Evolutionary conservation across 2,797 vertebrate species (phyloP), one percentile per base, ranked within the genome.

Genomic region (Epinephelus awoara): DNA sequence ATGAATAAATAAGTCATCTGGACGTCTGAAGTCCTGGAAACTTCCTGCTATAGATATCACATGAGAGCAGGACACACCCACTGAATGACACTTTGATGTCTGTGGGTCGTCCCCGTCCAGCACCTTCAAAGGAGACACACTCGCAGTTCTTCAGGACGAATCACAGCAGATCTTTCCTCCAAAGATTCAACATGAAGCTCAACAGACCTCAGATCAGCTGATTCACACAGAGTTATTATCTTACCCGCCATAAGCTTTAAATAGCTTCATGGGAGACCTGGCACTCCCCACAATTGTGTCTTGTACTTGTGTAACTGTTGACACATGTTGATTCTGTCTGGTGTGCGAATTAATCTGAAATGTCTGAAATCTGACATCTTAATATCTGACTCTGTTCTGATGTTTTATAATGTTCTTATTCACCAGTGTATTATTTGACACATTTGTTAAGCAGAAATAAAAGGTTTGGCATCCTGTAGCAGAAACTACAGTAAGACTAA

Each of bases 41-140:
- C 74, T 59, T 70, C 72, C 51, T 8, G 40, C 77, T 61, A 65
- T 70, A 87, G 80, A 86, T 83, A 62, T 76, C 77, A 81, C 84
- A 85, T 81, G 75, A 83, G 83, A 87, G 75, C 75, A 42, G 75
- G 82, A 27, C 80, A 83, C 82, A 76, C 77, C 82, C 87, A 74
- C 58, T 18, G 82, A 72, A 66, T 6, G 71, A 83, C 19, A 61
- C 74, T 82, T 84, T 86, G 79, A 86, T 77, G 73, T 86, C 54
- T 79, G 27, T 40, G 56, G 64, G 56, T 71, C 23, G 19, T 54
- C 58, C 72, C 34, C 57, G 64, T 72, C 63, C 57, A 23, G 78
- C 75, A 76, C 74, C 77, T 76, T 82, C 76, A 82, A 88, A 88
- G 66, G 67, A 72, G 21, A 49, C 65, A 67, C 63, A 10, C 56